Evolutionary conservation across 2,888 invertebrate species (phyloP), one percentile per base, ranked within the genome.

Genomic region (Lacanobia oleracea): DNA sequence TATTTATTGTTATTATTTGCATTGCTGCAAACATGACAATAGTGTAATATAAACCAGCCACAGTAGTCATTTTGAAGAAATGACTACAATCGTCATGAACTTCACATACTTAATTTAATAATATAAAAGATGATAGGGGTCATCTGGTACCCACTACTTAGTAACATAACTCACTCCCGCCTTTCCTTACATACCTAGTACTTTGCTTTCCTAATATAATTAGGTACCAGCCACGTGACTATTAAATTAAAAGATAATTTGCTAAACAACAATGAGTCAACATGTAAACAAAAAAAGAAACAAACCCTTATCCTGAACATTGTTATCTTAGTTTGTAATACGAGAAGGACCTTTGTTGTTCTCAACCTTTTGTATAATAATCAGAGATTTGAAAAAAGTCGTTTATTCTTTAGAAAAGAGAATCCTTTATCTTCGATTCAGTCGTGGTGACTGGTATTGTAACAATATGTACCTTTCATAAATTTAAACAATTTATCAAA

Each of bases 321-420:
- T 79, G 83, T 91, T 93, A 91, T 91, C 91, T 89, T 79, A 86
- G 77, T 90, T 87, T 91, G 93, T 93, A 93, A 93, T 88, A 90
- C 85, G 92, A 93, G 90, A 90, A 86, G 84, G 87, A 85, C 85
- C 87, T 89, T 88, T 88, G 89, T 89, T 90, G 81, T 71, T 81
- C 62, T 33, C 67, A 75, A 67, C 62, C 72, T 78, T 75, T 77
- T 67, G 77, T 75, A 62, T 66, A 69, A 21, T 56, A 54, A 68
- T 56, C 54, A 54, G 50, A 59, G 33, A 37, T 51, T 65, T 57
- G 68, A 65, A 72, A 74, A 83, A 75, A 50, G 43, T 2, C 10
- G n/a, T 16, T 60, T 67, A 59, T 63, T 61, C 59, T 66, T 60
- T 37, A 57, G n/a, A 60, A 63, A 67, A 67, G 14, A 64, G 21